Evolutionary conservation across 2,888 invertebrate genomes (phyloP), one percentile per base, ranked within the genome.

Genomic region (Pecten maximus): DNA sequence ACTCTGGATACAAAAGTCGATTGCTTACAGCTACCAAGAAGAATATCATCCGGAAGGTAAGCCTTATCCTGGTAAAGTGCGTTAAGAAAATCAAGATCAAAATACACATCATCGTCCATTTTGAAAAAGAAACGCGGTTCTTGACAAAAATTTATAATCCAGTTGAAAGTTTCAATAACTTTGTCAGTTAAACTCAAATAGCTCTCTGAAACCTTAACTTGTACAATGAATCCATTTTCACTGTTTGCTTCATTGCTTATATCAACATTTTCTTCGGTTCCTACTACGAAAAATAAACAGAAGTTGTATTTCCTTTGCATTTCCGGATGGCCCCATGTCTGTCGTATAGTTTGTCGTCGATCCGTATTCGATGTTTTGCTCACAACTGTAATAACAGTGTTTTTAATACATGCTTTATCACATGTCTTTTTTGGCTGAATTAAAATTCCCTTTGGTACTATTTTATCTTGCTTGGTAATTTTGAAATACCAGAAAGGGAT

Each of bases 71-170:
- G 19, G 12, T 15, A 2, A 23, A 60, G 19, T 60, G 0, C n/a
- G 3, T 60, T n/a, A 19, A 60, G 60, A 60, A 60, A 60, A 23
- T 60, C 60, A 19, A 60, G 23, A 23, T 60, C 60, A 60, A 60
- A 60, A 60, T 23, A 60, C 2, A 60, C 60, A 60, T 60, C 60
- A n/a, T 60, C 60, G n/a, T 60, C 60, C 6, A 23, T 60, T n/a
- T 60, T 60, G 60, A 60, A 60, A 60, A 60, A 60, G 23, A 60
- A 60, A n/a, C 60, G 60, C 23, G 60, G 23, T 60, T 60, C n/a
- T 0, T n/a, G 2, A 23, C 60, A 60, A 23, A 60, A 60, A n/a
- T 60, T 16, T 60, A 23, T 60, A 23, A 60, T 23, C 60, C 60
- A 60, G 60, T 60, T 60, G 8, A 60, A 60, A 4, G 16, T 23